Evolutionary conservation across 2,888 invertebrate species (phyloP).

Genomic region (Calephelis perditalis): DNA sequence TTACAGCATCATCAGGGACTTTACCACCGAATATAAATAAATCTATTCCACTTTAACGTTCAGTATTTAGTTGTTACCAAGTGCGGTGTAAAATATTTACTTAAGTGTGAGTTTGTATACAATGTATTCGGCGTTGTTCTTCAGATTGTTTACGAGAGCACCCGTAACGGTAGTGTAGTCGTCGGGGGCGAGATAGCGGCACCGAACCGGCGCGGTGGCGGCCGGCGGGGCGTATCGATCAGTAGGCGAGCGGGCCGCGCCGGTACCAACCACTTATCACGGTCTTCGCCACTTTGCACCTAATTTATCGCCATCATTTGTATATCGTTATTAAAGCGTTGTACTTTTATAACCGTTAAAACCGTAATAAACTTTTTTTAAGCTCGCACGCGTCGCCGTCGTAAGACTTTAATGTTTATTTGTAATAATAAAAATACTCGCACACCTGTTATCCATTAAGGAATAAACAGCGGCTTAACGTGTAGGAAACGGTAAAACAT

Average conservation of each 20-base stretch:
- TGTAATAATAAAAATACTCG: too few relatives aligned
- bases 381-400: too few relatives aligned
- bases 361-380: slow-evolving; percentile 11
- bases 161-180: slow-evolving; percentile 13
- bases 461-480: slow-evolving; percentile 37
- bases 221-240: slow-evolving; percentile 40
- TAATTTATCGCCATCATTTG: slow-evolving; percentile 56
- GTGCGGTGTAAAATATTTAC: too few relatives aligned
- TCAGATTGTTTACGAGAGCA: slow-evolving; percentile 7
- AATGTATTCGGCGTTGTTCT: neutral
- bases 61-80: too few relatives aligned
- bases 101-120: neutral
- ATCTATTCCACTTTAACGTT: too few relatives aligned
- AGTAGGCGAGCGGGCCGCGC: slow-evolving; percentile 42
- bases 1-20: too few relatives aligned
- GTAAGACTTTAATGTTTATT: too few relatives aligned
- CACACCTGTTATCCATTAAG: too few relatives aligned
- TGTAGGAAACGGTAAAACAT: too few relatives aligned
- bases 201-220: slow-evolving; percentile 24
- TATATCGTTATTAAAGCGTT: slow-evolving; percentile 28
- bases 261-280: slow-evolving; percentile 61
- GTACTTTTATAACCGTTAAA: slow-evolving; percentile 21
- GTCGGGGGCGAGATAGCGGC: slow-evolving; percentile 8
- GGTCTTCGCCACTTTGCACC: slow-evolving; percentile 72
- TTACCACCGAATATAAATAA: too few relatives aligned